These are phyloP conservation scores for Ricordea florida DNA, from an alignment of 92 coral and sea anemone species.

Conservation along the genomic window DNA sequence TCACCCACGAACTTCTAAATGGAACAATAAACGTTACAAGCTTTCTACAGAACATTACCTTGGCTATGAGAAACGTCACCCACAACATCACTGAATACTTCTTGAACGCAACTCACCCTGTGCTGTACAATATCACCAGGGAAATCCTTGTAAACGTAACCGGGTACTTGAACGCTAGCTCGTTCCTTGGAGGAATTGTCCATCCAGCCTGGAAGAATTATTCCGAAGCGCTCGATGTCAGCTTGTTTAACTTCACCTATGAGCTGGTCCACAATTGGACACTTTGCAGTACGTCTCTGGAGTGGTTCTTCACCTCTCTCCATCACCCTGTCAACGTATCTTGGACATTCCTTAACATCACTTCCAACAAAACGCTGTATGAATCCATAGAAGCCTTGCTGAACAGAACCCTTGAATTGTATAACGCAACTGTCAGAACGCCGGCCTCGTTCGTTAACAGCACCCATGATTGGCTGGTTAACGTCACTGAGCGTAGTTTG, in stretches of 20 bases:
- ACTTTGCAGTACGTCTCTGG: constrained; percentile 39
- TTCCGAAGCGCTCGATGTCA: constrained; percentile 37
- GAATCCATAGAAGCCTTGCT: constrained; percentile 49
- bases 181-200: constrained; percentile 66
- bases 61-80: constrained; percentile 50
- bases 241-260: constrained; percentile 50
- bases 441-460: constrained; percentile 56
- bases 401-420: constrained; percentile 52
- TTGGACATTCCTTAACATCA: constrained; percentile 28
- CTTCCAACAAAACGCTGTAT: constrained; percentile 33
- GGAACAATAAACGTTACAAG: constrained; percentile 32
- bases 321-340: constrained; percentile 48
- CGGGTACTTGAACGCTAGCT: constrained; percentile 7
- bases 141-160: constrained; percentile 26
- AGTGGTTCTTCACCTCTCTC: constrained; percentile 28
- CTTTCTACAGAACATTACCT: constrained; percentile 18
- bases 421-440: constrained; percentile 43
- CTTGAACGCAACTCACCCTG: constrained; percentile 48
- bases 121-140: constrained; percentile 22
- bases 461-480: constrained; percentile 46
- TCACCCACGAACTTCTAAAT: constrained; percentile 35
- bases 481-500: constrained; percentile 46
- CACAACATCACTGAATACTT: constrained; percentile 62
- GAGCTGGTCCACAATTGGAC: constrained; percentile 37
- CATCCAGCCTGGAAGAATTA: constrained; percentile 61